Conservation (phyloP, 1,140 invertebrate genomes). For the Drosophila neocordata region DNA sequence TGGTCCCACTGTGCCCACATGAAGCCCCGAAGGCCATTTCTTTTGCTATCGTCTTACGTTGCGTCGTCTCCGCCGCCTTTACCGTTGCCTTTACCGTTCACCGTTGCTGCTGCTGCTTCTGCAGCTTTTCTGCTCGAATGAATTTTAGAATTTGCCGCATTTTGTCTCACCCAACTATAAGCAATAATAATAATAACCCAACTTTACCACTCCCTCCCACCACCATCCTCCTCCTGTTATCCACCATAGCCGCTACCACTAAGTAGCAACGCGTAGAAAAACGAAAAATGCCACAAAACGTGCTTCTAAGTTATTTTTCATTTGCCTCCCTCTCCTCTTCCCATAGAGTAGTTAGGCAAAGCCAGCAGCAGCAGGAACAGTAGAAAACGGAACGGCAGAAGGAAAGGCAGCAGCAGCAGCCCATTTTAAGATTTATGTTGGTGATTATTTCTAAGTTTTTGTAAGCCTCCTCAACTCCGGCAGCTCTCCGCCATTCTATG, state of each 20-base stretch:
- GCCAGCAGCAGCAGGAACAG: constrained; percentile 10
- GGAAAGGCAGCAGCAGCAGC: constrained; percentile 44
- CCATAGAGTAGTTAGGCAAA: constrained; percentile 47
- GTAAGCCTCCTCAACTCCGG: constrained; percentile 53
- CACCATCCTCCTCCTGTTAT: not conserved
- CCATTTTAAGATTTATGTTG: constrained; percentile 82
- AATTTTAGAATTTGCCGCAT: constrained; percentile 67
- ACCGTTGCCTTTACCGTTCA: no score
- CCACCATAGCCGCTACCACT: constrained; percentile 5
- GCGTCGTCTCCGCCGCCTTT: not conserved
- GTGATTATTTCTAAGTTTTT: constrained; percentile 83
- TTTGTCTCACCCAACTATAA: constrained; percentile 65
- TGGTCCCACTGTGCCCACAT: not conserved
- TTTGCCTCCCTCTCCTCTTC: constrained; percentile 55
- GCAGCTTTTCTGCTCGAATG: constrained; percentile 58
- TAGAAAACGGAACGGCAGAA: constrained; percentile 46
- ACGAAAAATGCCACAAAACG: constrained; percentile 76
- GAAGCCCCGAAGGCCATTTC: constrained; percentile 1
- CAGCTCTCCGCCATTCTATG: not conserved
- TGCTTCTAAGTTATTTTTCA: constrained; percentile 81
- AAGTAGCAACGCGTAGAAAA: constrained; percentile 42
- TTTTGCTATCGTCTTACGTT: no score
- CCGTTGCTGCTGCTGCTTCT: constrained; percentile 28
- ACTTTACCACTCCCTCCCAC: constrained; percentile 2
- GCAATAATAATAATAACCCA: constrained; percentile 56